Base-by-base conservation (phyloP, 2,888 invertebrate genomes). In the Calameuta filiformis region DNA sequence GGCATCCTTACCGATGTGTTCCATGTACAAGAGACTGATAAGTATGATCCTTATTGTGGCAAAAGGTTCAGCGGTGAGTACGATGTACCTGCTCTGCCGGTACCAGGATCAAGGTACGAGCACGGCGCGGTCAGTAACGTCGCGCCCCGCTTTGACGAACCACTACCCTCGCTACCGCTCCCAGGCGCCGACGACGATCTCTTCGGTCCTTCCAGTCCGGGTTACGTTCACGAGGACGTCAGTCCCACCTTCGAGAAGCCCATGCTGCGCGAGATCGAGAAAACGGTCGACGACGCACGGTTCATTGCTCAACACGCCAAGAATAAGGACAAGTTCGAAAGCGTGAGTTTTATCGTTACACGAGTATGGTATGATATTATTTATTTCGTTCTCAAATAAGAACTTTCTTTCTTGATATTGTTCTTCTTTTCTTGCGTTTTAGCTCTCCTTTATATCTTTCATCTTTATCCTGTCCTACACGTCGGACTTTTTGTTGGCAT, bases 291-390 rank as follows among this genome's bases (percentile, higher is more conserved):
- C 91, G 97, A 97, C 87, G 97, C 98, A 85, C 95, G 96, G 89
- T 98, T 98, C 92, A 97, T 98, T 93, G 98, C 98, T 90, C 98
- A 98, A 93, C 98, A 98, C 92, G 97, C 97, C 92, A 96, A 95
- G 92, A 98, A 98, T 93, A 97, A 97, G 93, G 98, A 98, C 93
- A 96, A 96, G 92, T 98, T 97, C 92, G 97, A 97, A 92, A 97
- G 96, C 92, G 98, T 98, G 93, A 96, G 97, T 95, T 90, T 77
- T 35, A 3, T 68, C 23, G 6, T 56, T 23, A 56, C 40, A 6
- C 15, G 35, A 37, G 37, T 23, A 56, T 9, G 23, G 23, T 23
- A 56, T 9, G 40, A 23, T 56, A 56, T 15, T 40, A 40, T 23
- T 56, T 56, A 56, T 56, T 56, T 56, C 6, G 0, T 56, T 23